A percentile compares a stretch with the other conserved stretches of the same genome.
phyloP scores from a whole-genome alignment of 2,113 vertebrate genomes.

The Engraulis encrasicolus region DNA sequence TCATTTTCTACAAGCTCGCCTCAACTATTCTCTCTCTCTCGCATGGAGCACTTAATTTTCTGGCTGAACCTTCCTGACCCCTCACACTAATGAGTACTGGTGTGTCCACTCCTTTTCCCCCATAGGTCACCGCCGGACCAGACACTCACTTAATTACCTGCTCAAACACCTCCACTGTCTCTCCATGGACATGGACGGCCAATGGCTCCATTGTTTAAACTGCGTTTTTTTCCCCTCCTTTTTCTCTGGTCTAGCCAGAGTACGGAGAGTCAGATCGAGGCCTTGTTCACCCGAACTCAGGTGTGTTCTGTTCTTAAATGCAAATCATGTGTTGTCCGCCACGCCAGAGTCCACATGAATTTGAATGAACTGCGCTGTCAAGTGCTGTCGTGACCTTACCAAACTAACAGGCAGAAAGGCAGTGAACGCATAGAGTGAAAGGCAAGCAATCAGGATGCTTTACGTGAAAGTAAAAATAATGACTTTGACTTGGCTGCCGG shows the following conservation, averaged over 20 bases:
- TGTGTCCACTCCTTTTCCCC: not conserved
- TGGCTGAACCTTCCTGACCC: not conserved
- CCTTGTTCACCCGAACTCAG: not conserved
- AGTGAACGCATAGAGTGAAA: too few species aligned
- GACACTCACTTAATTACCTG: conserved; percentile 19
- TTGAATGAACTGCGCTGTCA: too few species aligned
- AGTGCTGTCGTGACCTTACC: too few species aligned
- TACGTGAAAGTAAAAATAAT: too few species aligned
- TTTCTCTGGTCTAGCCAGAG: not conserved
- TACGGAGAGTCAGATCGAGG: not conserved
- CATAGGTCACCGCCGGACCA: not conserved
- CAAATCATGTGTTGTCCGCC: too few species aligned
- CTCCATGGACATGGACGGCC: not conserved
- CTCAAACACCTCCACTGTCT: not conserved
- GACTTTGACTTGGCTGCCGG: too few species aligned
- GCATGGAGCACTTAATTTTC: not conserved
- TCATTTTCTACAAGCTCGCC: not conserved
- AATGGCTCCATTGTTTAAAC: not conserved
- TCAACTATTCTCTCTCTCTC: not conserved
- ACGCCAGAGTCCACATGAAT: too few species aligned
- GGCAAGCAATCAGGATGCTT: too few species aligned
- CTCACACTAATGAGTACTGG: conserved; percentile 5
- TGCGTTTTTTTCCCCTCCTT: not conserved
- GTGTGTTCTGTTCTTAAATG: too few species aligned
- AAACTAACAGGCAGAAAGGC: too few species aligned